These are phyloP conservation scores for Dynastes hyllus DNA, from an alignment of 2,888 invertebrate species.

Conservation along the genomic window DNA sequence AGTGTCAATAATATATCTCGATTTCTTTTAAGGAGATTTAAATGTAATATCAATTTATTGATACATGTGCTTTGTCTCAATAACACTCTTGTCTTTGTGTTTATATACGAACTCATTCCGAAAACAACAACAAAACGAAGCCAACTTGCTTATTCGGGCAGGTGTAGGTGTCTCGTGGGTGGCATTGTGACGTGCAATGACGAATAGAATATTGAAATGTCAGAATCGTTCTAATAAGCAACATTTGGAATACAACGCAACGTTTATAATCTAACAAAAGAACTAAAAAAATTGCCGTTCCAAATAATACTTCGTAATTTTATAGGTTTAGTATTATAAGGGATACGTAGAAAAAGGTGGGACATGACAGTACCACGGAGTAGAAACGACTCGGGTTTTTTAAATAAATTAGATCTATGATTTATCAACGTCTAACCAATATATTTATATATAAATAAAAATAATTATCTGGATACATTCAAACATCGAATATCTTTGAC, in stretches of 20 bases:
- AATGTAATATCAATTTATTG: slow-evolving; percentile 3
- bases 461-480: too few relatives aligned
- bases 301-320: too few relatives aligned
- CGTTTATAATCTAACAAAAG: neutral
- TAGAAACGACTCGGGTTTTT: too few relatives aligned
- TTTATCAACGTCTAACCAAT: too few relatives aligned
- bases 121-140: slow-evolving; percentile 16
- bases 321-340: too few relatives aligned
- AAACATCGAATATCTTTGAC: too few relatives aligned
- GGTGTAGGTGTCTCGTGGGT: slow-evolving; percentile 36
- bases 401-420: too few relatives aligned
- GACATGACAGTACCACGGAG: too few relatives aligned
- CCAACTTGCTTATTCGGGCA: neutral
- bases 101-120: slow-evolving; percentile 16
- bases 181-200: slow-evolving; percentile 24
- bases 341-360: too few relatives aligned
- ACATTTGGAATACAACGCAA: neutral
- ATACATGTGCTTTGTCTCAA: slow-evolving; percentile 6
- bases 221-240: slow-evolving; percentile 9
- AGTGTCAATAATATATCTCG: slow-evolving; percentile 17
- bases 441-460: too few relatives aligned
- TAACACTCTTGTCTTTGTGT: neutral
- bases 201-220: slow-evolving; percentile 19
- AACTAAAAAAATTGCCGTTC: too few relatives aligned
- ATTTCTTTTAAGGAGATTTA: slow-evolving; percentile 18